Conservation (phyloP, 1,140 invertebrate genomes). For the Aphelinus certus region DNA sequence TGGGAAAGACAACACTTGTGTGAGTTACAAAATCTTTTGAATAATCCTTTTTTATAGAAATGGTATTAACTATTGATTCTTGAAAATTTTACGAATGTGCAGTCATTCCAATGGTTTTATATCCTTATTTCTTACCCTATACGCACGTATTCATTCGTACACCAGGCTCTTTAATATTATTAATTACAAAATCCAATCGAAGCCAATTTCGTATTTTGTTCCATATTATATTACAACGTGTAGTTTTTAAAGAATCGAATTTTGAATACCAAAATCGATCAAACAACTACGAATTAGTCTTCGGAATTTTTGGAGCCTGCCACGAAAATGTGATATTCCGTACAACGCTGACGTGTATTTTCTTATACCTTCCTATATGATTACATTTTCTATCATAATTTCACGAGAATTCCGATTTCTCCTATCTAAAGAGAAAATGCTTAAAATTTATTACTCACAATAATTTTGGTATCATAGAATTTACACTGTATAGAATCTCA, state of each 20-base stretch:
- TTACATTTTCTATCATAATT: conserved; percentile 26
- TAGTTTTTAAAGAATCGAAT: not conserved
- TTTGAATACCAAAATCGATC: conserved; percentile 18
- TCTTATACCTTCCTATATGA: conserved; percentile 15
- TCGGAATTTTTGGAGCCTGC: conserved; percentile 25
- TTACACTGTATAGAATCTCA: conserved; percentile 19
- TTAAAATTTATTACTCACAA: conserved; percentile 28
- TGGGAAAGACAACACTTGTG: conserved; percentile 10
- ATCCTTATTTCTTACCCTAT: conserved; percentile 30
- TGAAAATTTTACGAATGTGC: conserved; percentile 32
- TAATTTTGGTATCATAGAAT: conserved; percentile 23
- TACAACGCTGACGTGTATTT: conserved; percentile 37
- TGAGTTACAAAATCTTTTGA: conserved; percentile 26
- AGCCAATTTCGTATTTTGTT: conserved; percentile 32
- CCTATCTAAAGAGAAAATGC: conserved; percentile 12
- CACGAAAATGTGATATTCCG: conserved; percentile 30
- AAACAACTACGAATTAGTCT: conserved; percentile 32
- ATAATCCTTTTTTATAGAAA: conserved; percentile 25
- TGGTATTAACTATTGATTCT: conserved; percentile 20
- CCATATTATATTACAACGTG: conserved; percentile 7
- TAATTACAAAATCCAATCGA: conserved; percentile 31
- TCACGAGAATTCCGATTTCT: conserved; percentile 1
- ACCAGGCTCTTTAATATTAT: conserved; percentile 21
- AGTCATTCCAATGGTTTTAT: conserved; percentile 29
- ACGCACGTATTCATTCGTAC: conserved; percentile 12